Percentiles rank a stretch among this genome's conserved stretches.
These are phyloP conservation scores for Caenorhabditis auriculariae DNA, from an alignment of 2,888 invertebrate genomes.

Conservation along the genomic window DNA sequence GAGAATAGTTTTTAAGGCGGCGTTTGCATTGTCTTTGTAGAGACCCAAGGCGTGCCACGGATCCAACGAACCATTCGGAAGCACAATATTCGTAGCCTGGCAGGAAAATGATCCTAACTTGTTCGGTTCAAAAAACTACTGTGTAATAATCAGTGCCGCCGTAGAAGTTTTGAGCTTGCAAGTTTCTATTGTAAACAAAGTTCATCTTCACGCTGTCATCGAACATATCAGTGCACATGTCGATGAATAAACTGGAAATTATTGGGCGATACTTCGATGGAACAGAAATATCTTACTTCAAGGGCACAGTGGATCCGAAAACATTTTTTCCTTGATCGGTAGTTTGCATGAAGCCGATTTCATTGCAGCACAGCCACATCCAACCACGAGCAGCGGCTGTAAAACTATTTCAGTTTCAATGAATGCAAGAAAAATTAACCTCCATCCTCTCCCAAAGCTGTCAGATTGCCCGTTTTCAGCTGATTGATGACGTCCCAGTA, in stretches of 20 bases:
- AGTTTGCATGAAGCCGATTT: conserved; percentile 53
- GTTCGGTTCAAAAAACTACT: conserved; percentile 2
- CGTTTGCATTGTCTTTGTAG: conserved; percentile 11
- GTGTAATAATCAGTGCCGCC: conserved; percentile 36
- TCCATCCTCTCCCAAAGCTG: conserved; percentile 18
- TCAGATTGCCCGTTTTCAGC: conserved; percentile 16
- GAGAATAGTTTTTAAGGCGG: conserved; percentile 16
- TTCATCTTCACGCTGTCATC: conserved; percentile 21
- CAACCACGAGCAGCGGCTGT: conserved; percentile 38
- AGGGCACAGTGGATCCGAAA: conserved; percentile 43
- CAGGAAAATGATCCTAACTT: conserved; percentile 2
- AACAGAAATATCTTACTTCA: conserved; percentile 27
- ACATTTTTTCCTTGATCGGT: conserved; percentile 45
- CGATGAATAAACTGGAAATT: conserved; percentile 42
- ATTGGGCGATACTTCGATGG: too few relatives aligned
- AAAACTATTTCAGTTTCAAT: conserved; percentile 3
- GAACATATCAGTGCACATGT: conserved; percentile 54
- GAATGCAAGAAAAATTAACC: neutral
- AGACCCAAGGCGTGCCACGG: conserved; percentile 56
- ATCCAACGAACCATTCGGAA: conserved; percentile 53
- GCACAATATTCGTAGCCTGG: conserved; percentile 47
- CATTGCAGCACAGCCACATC: conserved; percentile 57
- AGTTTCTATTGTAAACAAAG: conserved; percentile 23
- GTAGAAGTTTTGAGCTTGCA: conserved; percentile 30
- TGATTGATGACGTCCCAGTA: conserved; percentile 24